Conservation (phyloP, 1,140 invertebrate genomes). For the Leptinotarsa lineolata region DNA sequence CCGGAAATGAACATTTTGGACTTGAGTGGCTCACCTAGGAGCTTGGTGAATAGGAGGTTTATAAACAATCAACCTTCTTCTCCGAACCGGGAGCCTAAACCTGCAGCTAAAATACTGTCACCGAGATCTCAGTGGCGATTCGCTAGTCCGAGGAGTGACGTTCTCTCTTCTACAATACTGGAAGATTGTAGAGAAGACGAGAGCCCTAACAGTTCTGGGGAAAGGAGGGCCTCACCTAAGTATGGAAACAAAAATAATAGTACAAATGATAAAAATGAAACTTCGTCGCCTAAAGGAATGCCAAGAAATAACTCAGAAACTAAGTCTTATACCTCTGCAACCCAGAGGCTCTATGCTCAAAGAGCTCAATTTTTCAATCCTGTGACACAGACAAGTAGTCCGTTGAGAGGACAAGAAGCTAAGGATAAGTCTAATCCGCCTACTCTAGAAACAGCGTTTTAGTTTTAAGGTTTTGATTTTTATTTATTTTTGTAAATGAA, state of each 20-base stretch:
- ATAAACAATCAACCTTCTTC: conserved; percentile 60
- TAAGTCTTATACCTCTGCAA: conserved; percentile 55
- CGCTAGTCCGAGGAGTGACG: conserved; percentile 74
- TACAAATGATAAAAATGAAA: conserved; percentile 28
- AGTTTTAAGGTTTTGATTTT: conserved; percentile 44
- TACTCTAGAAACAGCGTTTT: conserved; percentile 66
- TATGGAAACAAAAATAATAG: conserved; percentile 24
- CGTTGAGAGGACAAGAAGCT: conserved; percentile 32
- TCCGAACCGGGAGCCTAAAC: conserved; percentile 60
- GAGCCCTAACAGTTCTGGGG: conserved; percentile 60
- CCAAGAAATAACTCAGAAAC: conserved; percentile 22
- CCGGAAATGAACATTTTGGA: conserved; percentile 64
- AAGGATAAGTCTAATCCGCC: conserved; percentile 53
- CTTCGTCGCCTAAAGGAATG: conserved; percentile 19
- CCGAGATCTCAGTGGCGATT: conserved; percentile 73
- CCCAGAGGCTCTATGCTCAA: conserved; percentile 61
- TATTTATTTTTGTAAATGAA: conserved; percentile 13
- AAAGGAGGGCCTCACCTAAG: conserved; percentile 46
- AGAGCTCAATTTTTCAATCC: conserved; percentile 60
- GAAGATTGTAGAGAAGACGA: conserved; percentile 79
- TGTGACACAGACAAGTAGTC: conserved; percentile 46
- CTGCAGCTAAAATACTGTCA: conserved; percentile 68
- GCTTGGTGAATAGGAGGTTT: conserved; percentile 65
- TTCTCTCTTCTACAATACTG: conserved; percentile 82
- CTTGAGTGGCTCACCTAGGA: conserved; percentile 69